A percentile compares a stretch with the other conserved stretches of the same genome.
These are phyloP conservation scores for Triplophysa bombifrons DNA, from an alignment of 2,797 vertebrate genomes.

Conservation along the genomic window DNA sequence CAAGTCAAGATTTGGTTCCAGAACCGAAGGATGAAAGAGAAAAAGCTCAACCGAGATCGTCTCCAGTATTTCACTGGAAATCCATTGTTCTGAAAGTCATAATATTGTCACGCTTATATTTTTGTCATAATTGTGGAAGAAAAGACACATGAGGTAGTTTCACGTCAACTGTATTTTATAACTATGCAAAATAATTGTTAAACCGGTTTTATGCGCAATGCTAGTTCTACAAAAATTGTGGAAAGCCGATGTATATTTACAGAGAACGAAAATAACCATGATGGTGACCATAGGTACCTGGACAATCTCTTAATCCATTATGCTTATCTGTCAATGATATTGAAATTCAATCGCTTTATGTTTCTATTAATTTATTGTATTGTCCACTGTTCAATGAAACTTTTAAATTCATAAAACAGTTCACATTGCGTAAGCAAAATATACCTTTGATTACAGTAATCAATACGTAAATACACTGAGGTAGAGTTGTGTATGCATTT, in stretches of 20 bases:
- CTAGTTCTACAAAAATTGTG: conserved; percentile 48
- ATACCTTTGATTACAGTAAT: conserved; percentile 61
- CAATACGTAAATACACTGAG: conserved; percentile 64
- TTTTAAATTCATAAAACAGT: conserved; percentile 22
- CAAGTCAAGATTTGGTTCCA: conserved; percentile 99
- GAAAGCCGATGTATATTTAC: conserved; percentile 44
- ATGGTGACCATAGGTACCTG: conserved; percentile 54
- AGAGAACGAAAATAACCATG: conserved; percentile 40
- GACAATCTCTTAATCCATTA: conserved; percentile 65
- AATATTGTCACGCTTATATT: conserved; percentile 44
- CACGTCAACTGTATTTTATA: conserved; percentile 48
- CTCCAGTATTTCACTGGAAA: conserved; percentile 98
- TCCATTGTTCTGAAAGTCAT: conserved; percentile 88
- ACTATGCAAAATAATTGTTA: conserved; percentile 66
- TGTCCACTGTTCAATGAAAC: conserved; percentile 52
- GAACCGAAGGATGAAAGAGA: conserved; percentile 99
- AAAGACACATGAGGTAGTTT: conserved; percentile 39
- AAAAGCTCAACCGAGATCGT: conserved; percentile 97
- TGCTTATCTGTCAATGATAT: conserved; percentile 55
- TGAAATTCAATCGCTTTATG: conserved; percentile 55
- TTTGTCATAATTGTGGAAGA: conserved; percentile 47
- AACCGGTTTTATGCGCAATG: conserved; percentile 55
- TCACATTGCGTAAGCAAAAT: conserved; percentile 55
- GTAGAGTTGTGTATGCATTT: conserved; percentile 70
- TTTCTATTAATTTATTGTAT: conserved; percentile 63